Evolutionary conservation across 1,140 invertebrate species (phyloP).

Genomic region (Maniola jurtina): DNA sequence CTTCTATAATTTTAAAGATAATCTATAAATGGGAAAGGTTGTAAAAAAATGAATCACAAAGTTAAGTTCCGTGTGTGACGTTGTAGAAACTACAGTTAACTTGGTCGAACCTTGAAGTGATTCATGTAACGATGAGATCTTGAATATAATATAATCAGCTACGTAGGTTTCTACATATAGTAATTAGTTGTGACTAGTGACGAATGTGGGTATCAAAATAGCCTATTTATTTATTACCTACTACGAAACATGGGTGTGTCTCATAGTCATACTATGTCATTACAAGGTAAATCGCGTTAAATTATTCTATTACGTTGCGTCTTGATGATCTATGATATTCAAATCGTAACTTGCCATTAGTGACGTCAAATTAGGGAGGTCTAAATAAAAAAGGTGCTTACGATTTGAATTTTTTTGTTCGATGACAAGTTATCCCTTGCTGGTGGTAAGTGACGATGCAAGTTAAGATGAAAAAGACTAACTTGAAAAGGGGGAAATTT

Average conservation of each 20-base stretch:
- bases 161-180: not conserved
- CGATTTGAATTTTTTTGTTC: too few species aligned
- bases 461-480: too few species aligned
- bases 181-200: not conserved
- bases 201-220: not conserved
- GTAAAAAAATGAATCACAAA: slow-evolving; percentile 1
- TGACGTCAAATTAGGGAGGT: too few species aligned
- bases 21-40: not conserved
- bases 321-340: too few species aligned
- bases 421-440: too few species aligned
- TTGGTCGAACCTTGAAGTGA: slow-evolving; percentile 12
- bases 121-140: slow-evolving; percentile 2
- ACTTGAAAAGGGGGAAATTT: too few species aligned
- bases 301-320: too few species aligned
- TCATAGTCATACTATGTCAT: not conserved
- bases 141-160: slow-evolving; percentile 4
- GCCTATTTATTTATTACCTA: not conserved
- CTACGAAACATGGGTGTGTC: slow-evolving; percentile 1
- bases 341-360: too few species aligned
- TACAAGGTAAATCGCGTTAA: not conserved
- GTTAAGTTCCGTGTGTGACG: slow-evolving; percentile 9
- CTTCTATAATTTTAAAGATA: too few species aligned
- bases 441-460: too few species aligned
- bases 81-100: slow-evolving; percentile 14
- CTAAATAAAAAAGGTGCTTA: not conserved